These are phyloP conservation scores for Anthopleura xanthogrammica DNA, from an alignment of 92 coral and sea anemone species.

Conservation along the genomic window DNA sequence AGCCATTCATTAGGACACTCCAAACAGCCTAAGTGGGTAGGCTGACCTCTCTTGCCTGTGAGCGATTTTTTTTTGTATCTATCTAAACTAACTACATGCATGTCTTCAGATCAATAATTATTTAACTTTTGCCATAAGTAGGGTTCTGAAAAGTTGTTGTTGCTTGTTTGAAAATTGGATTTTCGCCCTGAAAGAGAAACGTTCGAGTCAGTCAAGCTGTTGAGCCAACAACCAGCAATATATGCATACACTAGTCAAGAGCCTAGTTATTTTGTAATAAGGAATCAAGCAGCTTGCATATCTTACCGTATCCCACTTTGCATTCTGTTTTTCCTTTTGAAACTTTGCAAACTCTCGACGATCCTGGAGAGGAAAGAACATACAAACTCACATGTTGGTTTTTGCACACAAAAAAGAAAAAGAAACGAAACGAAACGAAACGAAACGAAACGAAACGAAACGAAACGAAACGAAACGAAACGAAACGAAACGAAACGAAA, in stretches of 20 bases:
- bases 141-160: conserved; percentile 98
- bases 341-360: conserved; percentile 84
- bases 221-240: not conserved
- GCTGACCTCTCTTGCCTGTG: not conserved
- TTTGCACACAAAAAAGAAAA: too few relatives aligned
- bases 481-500: too few relatives aligned
- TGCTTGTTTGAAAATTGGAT: conserved; percentile 95
- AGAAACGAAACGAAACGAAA: too few relatives aligned
- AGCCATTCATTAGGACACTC: not conserved
- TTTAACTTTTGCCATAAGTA: conserved; percentile 62
- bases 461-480: too few relatives aligned
- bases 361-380: conserved; percentile 41
- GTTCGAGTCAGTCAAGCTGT: not conserved
- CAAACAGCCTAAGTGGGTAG: not conserved
- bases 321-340: conserved; percentile 71
- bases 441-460: too few relatives aligned
- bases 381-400: too few relatives aligned
- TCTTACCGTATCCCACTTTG: conserved; percentile 73
- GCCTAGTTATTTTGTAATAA: not conserved
- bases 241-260: too few relatives aligned
- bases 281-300: not conserved
- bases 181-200: conserved; percentile 71
- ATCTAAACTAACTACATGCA: not conserved
- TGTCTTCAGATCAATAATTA: not conserved
- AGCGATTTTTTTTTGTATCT: not conserved